Evolutionary conservation across 2,888 invertebrate species (phyloP), one percentile per base, ranked within the genome.

Genomic region (Smittia sp.): DNA sequence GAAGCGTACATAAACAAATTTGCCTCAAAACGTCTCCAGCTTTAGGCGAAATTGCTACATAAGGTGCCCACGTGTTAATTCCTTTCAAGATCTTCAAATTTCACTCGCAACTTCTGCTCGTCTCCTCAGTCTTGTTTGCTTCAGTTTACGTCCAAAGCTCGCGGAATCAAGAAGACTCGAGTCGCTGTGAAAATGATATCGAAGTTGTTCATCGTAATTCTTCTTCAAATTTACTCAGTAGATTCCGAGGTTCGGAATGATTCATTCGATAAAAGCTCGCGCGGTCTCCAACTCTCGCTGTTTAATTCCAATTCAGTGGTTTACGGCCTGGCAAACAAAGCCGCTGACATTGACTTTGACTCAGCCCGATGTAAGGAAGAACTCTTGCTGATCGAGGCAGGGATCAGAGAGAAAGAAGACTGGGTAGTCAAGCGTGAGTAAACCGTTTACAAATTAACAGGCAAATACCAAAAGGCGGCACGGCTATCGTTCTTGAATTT

Each of bases 381-480:
- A n/a, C 25, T 65, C 6, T 18, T 15, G 24, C 25, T 32, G 25
- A 65, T 65, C 32, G 7, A 65, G 13, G 27, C 11, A 65, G 65
- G 65, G 27, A 32, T 65, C 6, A n/a, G 24, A 20, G 27, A 25
- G 65, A 65, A 65, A 32, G n/a, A 20, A 3, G 3, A 15, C 1
- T 65, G 65, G 65, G 65, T 27, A 7, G 11, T 65, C 11, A 65
- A 65, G n/a, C 65, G 65, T 65, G 27, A 65, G 65, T 65, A 65
- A 25, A 2, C 13, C 22, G 15, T 25, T 22, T 11, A 62, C 25
- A 62, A 13, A 62, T 24, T 22, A 24, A 24, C 25, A 25, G 6
- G 15, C 25, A 25, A 62, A 62, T 62, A 62, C 4, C 22, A 25
- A 22, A 25, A 24, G 52, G 1, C 62, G 25, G 25, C 25, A 62